Evolutionary conservation across 2,888 invertebrate genomes (phyloP).

Genomic region (Hyles lineata): DNA sequence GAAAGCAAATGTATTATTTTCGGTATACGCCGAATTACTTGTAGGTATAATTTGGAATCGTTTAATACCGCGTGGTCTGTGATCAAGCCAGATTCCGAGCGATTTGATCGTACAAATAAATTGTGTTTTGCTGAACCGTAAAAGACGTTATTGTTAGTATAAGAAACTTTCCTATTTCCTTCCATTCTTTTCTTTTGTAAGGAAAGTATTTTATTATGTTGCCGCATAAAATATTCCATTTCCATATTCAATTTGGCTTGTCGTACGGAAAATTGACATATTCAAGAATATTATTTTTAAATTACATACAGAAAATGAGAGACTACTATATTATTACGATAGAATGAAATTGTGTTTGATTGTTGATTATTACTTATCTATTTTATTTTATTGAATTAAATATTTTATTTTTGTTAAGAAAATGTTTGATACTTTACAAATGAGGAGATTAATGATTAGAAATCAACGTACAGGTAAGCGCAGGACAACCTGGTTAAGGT

Average conservation of each 20-base stretch:
- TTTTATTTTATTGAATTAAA: too few species aligned
- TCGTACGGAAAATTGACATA: not conserved
- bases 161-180: slow-evolving; percentile 15
- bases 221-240: slow-evolving; percentile 37
- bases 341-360: too few species aligned
- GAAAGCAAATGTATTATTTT: not conserved
- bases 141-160: slow-evolving; percentile 20
- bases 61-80: slow-evolving; percentile 1
- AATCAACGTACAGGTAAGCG: too few species aligned
- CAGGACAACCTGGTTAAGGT: too few species aligned
- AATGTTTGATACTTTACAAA: too few species aligned
- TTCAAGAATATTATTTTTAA: not conserved
- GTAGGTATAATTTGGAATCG: not conserved
- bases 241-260: slow-evolving; percentile 40
- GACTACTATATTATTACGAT: too few species aligned
- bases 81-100: slow-evolving; percentile 13
- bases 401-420: too few species aligned
- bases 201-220: slow-evolving; percentile 31
- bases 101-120: slow-evolving; percentile 22
- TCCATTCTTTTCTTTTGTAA: slow-evolving; percentile 34
- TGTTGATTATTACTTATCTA: too few species aligned
- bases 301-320: too few species aligned
- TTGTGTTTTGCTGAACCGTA: slow-evolving; percentile 15
- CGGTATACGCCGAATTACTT: not conserved
- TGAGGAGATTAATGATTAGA: too few species aligned